Base-by-base conservation (phyloP, 2,888 invertebrate genomes). In the Apamea epomidion region DNA sequence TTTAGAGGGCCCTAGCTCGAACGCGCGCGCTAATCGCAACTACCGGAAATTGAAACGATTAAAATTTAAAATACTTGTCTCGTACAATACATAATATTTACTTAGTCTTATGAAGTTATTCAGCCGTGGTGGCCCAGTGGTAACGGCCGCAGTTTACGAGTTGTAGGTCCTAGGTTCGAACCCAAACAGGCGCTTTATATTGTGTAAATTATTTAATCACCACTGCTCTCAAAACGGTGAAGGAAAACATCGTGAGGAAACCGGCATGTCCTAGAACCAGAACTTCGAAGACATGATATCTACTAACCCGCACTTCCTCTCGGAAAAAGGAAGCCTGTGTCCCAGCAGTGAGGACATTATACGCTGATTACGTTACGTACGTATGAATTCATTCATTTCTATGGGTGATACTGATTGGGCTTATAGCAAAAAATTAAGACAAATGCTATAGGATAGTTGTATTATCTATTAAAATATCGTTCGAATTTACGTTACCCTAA, bases 1-100 rank as follows among this genome's bases (percentile, higher is more conserved):
- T 83, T 74, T 12, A 12, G 25, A 12, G n/a, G 58, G n/a, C 58
- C 58, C 51, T 25, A n/a, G 25, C 58, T n/a, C 58, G 58, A n/a
- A 58, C 12, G 25, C 25, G 58, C 58, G 58, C 5, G 12, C 4
- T 58, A 25, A 4, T 25, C 25, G 2, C 25, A 25, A 18, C 8
- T 58, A 25, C 58, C 25, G 10, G 8, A 58, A 54, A 58, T 58
- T 58, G 3, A 25, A 25, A 58, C 25, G 58, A 10, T 25, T 58
- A 58, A 58, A 58, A 58, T 58, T 58, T 10, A 25, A 58, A 58
- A 58, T 58, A 4, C 25, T 21, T 7, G 7, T 54, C 21, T 54
- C 58, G 12, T 12, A 58, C 51, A 51, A 37, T 37, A 37, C 48
- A 48, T 14, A 48, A 48, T 58, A 58, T 58, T 25, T 25, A 25